Conservation (phyloP, 2,888 invertebrate species). For the Cosmia pyralina region DNA sequence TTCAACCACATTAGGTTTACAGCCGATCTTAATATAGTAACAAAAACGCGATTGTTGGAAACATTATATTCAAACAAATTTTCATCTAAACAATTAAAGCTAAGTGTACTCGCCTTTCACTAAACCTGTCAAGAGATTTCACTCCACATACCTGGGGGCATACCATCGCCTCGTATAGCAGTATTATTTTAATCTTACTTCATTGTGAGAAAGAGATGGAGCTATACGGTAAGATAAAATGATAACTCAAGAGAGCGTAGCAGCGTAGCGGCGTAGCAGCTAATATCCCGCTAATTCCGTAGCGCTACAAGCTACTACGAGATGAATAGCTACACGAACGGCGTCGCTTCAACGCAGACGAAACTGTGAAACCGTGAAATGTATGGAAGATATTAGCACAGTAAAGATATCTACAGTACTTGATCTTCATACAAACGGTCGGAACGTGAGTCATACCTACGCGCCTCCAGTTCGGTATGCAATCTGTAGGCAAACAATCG, state of each 20-base stretch:
- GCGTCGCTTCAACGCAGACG: constrained; percentile 17
- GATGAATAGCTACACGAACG: constrained; percentile 36
- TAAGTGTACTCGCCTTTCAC: neutral
- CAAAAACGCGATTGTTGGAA: neutral
- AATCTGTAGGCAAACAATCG: too few species aligned
- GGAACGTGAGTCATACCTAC: too few species aligned
- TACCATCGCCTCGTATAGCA: neutral
- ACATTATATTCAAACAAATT: neutral
- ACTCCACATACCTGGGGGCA: neutral
- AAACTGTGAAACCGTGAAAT: constrained; percentile 30
- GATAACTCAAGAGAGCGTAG: constrained; percentile 22
- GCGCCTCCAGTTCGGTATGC: too few species aligned
- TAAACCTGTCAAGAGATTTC: neutral
- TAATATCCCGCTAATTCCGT: constrained; percentile 42
- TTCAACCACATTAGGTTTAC: neutral
- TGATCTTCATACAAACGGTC: too few species aligned
- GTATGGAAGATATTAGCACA: constrained; percentile 7
- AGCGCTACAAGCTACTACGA: constrained; percentile 44
- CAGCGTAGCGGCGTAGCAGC: constrained; percentile 27
- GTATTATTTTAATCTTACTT: neutral
- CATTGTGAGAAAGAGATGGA: neutral
- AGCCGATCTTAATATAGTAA: neutral
- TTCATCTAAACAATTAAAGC: neutral
- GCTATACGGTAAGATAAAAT: constrained; percentile 3
- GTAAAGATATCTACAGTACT: too few species aligned